Evolutionary conservation across 2,888 invertebrate genomes (phyloP).

Genomic region (Incurvaria masculella): DNA sequence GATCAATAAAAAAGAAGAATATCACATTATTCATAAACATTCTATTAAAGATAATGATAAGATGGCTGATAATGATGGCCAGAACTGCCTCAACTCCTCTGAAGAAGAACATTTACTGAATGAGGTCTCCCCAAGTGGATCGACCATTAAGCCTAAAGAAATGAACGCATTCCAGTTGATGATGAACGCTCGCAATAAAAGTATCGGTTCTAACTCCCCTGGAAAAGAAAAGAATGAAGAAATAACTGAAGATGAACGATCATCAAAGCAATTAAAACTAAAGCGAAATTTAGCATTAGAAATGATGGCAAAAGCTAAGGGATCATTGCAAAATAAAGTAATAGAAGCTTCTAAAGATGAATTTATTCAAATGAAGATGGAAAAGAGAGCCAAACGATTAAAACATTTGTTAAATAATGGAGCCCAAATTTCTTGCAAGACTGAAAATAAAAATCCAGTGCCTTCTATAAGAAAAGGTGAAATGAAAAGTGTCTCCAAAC

Average conservation of each 20-base stretch:
- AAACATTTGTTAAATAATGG: constrained; percentile 43
- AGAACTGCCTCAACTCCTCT: no score
- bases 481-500: constrained; percentile 4
- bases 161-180: constrained; percentile 62
- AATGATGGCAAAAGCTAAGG: constrained; percentile 64
- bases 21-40: no score
- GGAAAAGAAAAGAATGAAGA: constrained; percentile 47
- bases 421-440: no score
- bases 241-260: constrained; percentile 24
- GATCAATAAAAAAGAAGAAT: no score
- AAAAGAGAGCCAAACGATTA: constrained; percentile 58
- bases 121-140: no score
- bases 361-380: constrained; percentile 55
- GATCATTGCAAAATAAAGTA: constrained; percentile 56
- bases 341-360: constrained; percentile 53
- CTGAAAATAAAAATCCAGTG: no score
- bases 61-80: no score
- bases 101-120: no score
- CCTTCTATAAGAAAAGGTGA: constrained; percentile 13
- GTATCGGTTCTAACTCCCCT: constrained; percentile 61
- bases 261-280: constrained; percentile 31
- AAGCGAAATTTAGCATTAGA: constrained; percentile 54
- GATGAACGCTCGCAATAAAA: constrained; percentile 65
- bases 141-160: constrained; percentile 23
- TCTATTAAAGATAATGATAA: no score